Evolutionary conservation across 2,113 vertebrate species (phyloP).

Genomic region (Mormyrus lacerda): DNA sequence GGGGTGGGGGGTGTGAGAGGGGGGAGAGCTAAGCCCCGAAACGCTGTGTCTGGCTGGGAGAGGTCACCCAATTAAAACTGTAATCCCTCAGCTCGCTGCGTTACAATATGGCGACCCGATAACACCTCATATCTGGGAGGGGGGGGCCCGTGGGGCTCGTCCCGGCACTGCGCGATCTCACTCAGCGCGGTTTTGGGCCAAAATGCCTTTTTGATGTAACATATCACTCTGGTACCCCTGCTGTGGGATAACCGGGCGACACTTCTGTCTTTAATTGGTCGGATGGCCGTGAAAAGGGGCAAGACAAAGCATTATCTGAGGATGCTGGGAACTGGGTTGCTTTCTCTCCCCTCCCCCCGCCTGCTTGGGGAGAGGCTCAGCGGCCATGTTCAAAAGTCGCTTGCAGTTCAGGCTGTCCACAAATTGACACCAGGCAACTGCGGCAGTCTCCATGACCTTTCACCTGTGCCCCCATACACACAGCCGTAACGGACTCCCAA

Average conservation of each 20-base stretch:
- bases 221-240: not conserved
- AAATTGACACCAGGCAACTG: not conserved
- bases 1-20: not conserved
- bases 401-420: not conserved
- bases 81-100: not conserved
- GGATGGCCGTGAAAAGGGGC: not conserved
- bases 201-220: not conserved
- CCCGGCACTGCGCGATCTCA: not conserved
- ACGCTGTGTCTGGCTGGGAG: not conserved
- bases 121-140: not conserved
- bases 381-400: not conserved
- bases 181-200: not conserved
- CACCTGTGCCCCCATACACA: not conserved
- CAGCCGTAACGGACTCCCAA: not conserved
- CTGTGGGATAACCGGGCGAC: not conserved
- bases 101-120: not conserved
- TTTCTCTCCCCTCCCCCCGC: not conserved
- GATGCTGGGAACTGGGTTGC: not conserved
- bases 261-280: not conserved
- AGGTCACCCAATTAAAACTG: conserved; percentile 12
- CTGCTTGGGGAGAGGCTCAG: not conserved
- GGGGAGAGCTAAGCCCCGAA: not conserved
- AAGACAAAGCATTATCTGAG: not conserved
- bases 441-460: not conserved
- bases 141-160: not conserved